A percentile compares a stretch with the other conserved stretches of the same genome.
These are phyloP conservation scores for Criorhina ranunculi DNA, from an alignment of 2,888 invertebrate genomes.

Conservation along the genomic window DNA sequence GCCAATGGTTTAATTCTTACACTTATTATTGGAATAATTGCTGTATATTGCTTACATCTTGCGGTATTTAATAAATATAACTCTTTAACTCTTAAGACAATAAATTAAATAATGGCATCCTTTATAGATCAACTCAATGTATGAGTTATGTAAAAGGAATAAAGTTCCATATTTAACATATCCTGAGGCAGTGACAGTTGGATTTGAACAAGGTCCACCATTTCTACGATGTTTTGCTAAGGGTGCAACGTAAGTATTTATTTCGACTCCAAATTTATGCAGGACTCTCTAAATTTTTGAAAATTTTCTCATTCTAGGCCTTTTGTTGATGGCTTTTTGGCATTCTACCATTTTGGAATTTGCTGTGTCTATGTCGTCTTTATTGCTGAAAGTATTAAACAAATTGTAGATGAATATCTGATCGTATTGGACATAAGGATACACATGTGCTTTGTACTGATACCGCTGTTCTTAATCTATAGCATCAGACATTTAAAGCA, in stretches of 20 bases:
- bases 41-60: constrained; percentile 97
- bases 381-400: constrained; percentile 93
- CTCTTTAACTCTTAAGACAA: not conserved
- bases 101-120: not conserved
- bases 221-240: constrained; percentile 87
- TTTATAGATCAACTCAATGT: constrained; percentile 82
- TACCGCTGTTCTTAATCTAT: constrained; percentile 90
- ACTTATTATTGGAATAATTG: constrained; percentile 93
- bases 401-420: constrained; percentile 88
- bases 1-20: constrained; percentile 94
- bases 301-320: constrained; percentile 87
- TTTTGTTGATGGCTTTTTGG: constrained; percentile 91
- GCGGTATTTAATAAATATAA: constrained; percentile 86
- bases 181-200: constrained; percentile 92
- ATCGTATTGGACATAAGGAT: constrained; percentile 85
- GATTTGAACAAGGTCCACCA: constrained; percentile 90
- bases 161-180: constrained; percentile 92
- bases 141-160: constrained; percentile 86
- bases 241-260: constrained; percentile 84
- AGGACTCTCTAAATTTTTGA: too few species aligned
- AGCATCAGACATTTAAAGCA: constrained; percentile 91
- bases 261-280: too few species aligned
- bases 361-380: constrained; percentile 99
- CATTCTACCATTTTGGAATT: constrained; percentile 97
- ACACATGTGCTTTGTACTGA: constrained; percentile 87